These are phyloP conservation scores for Bergia sp. DNA, from an alignment of 92 coral and sea anemone genomes.

Conservation along the genomic window DNA sequence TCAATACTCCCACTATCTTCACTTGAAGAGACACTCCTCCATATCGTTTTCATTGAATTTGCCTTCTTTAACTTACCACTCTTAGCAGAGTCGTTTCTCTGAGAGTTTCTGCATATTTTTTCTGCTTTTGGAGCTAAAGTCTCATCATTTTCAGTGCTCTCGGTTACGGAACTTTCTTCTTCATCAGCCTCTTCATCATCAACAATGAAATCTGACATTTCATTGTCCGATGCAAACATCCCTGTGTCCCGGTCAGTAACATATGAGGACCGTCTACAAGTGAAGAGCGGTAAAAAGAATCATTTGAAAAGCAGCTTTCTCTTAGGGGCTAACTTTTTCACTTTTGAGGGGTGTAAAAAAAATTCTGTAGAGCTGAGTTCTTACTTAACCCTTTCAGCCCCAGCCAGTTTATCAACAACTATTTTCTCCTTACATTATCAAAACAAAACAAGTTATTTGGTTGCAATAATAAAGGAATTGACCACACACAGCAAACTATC, in stretches of 20 bases:
- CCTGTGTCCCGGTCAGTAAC: conserved; percentile 72
- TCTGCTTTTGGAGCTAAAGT: background rate
- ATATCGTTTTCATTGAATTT: background rate
- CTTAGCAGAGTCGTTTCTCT: background rate
- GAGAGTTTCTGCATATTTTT: background rate
- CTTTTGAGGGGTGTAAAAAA: too few relatives aligned
- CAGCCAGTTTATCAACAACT: too few relatives aligned
- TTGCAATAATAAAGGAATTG: too few relatives aligned
- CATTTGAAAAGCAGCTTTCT: too few relatives aligned
- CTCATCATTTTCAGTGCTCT: conserved; percentile 39
- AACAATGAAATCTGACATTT: conserved; percentile 87
- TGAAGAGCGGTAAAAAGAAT: too few relatives aligned
- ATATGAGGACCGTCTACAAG: conserved; percentile 72
- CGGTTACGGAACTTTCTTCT: conserved; percentile 25
- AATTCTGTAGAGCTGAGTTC: too few relatives aligned
- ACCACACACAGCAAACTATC: too few relatives aligned
- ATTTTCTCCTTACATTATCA: too few relatives aligned
- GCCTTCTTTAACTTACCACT: background rate
- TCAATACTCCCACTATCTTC: background rate
- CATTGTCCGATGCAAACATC: conserved; percentile 66
- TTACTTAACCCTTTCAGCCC: too few relatives aligned
- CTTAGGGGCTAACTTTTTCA: too few relatives aligned
- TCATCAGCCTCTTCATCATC: conserved; percentile 63
- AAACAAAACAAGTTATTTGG: too few relatives aligned
- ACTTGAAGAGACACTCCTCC: conserved; percentile 23